phyloP scores from a whole-genome alignment of 2,113 vertebrate species.

The Melospiza georgiana region DNA sequence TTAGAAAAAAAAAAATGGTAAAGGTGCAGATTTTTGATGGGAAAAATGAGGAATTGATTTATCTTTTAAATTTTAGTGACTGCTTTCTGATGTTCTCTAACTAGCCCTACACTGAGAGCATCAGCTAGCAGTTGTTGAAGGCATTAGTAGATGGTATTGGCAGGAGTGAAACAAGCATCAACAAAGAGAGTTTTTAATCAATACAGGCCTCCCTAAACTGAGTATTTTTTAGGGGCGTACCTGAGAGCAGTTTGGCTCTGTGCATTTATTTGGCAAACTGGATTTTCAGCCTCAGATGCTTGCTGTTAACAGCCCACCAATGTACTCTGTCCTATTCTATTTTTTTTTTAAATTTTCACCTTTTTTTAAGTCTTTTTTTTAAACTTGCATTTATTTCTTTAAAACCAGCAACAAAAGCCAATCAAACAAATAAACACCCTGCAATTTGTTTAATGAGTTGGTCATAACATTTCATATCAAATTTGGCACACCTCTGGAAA shows the following conservation, averaged over 20 bases:
- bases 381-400: neutral
- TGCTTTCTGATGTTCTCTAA: neutral
- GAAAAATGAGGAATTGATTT: neutral
- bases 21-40: neutral
- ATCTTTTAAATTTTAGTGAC: neutral
- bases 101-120: neutral
- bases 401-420: neutral
- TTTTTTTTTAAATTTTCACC: neutral
- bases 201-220: neutral
- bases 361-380: neutral
- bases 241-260: neutral
- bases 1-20: neutral
- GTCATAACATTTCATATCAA: neutral
- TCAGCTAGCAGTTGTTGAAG: neutral
- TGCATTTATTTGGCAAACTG: neutral
- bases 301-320: neutral
- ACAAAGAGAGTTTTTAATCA: neutral
- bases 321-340: neutral
- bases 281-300: neutral
- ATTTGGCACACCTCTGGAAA: neutral
- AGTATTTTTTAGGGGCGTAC: neutral
- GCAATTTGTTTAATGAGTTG: neutral
- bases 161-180: neutral
- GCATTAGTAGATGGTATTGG: neutral
- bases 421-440: neutral